Percentiles rank a stretch among this genome's conserved stretches.
Conservation (phyloP, 2,888 invertebrate genomes). For the Cheilosia urbana region DNA sequence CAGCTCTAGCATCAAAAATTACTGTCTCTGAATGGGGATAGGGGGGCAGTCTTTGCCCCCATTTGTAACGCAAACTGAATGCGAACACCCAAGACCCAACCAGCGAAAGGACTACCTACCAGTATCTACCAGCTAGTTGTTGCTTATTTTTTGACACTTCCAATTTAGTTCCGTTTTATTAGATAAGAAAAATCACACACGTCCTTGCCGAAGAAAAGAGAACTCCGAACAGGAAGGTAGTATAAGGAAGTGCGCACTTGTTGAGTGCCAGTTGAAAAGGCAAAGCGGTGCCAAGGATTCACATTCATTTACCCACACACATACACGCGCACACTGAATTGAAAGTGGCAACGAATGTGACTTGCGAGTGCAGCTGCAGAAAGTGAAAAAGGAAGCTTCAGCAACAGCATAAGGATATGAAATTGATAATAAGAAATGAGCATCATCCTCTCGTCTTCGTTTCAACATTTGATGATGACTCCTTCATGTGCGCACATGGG, state of each 20-base stretch:
- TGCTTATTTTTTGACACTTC: slow-evolving; percentile 72
- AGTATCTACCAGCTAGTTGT: slow-evolving; percentile 39
- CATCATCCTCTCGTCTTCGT: slow-evolving; percentile 40
- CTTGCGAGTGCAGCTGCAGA: slow-evolving; percentile 57
- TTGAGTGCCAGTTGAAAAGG: slow-evolving; percentile 50
- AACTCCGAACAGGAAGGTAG: slow-evolving; percentile 5
- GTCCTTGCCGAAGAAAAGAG: slow-evolving; percentile 18
- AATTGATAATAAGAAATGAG: slow-evolving; percentile 64
- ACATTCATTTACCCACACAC: neutral
- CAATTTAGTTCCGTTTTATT: slow-evolving; percentile 70
- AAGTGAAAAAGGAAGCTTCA: slow-evolving; percentile 62
- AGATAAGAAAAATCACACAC: slow-evolving; percentile 69
- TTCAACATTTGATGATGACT: slow-evolving; percentile 45
- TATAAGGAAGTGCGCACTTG: slow-evolving; percentile 50
- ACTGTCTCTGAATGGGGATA: slow-evolving; percentile 8
- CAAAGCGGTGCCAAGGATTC: slow-evolving; percentile 21
- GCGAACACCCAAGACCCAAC: slow-evolving; percentile 11
- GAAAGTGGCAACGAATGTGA: slow-evolving; percentile 69
- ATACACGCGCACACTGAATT: slow-evolving; percentile 31
- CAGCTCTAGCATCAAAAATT: slow-evolving; percentile 51
- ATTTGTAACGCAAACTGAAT: slow-evolving; percentile 42
- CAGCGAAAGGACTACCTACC: slow-evolving; percentile 29
- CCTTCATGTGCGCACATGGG: neutral
- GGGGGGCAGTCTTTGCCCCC: slow-evolving; percentile 21
- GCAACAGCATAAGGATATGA: slow-evolving; percentile 42